Evolutionary conservation across 1,140 invertebrate species (phyloP).

Genomic region (Hycleus phaleratus): DNA sequence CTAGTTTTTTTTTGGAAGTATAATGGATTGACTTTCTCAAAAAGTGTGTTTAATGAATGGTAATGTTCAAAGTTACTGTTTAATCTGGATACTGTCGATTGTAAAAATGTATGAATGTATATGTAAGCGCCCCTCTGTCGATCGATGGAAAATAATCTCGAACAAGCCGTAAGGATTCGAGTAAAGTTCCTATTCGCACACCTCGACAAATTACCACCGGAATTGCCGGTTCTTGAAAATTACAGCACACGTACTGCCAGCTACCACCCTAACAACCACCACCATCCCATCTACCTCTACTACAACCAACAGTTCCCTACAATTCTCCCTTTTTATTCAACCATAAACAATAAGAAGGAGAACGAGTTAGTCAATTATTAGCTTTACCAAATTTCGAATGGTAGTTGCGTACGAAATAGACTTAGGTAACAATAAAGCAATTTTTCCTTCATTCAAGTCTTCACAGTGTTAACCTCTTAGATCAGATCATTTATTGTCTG

Average conservation of each 20-base stretch:
- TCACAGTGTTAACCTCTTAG: no score
- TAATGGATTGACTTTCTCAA: neutral
- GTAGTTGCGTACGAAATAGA: no score
- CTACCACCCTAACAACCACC: neutral
- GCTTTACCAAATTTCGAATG: no score
- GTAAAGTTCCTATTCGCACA: constrained; percentile 17
- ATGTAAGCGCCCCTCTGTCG: neutral
- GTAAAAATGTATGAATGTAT: constrained; percentile 20
- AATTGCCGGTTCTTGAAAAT: constrained; percentile 15
- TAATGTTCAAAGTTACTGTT: constrained; percentile 9
- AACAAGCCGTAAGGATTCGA: constrained; percentile 18
- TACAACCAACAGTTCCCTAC: no score
- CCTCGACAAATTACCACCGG: constrained; percentile 18
- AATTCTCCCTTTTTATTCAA: no score
- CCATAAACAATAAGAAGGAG: no score
- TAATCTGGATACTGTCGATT: neutral
- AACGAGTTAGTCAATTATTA: no score
- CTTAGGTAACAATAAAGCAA: no score
- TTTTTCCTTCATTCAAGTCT: no score
- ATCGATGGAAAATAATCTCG: constrained; percentile 26
- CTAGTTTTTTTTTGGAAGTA: neutral
- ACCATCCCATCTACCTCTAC: no score
- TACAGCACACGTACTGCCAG: constrained; percentile 1
- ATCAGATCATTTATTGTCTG: no score
- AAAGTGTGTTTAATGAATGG: constrained; percentile 4